Conservation (phyloP, 2,113 vertebrate genomes). For the Brachyhypopomus occidentalis region DNA sequence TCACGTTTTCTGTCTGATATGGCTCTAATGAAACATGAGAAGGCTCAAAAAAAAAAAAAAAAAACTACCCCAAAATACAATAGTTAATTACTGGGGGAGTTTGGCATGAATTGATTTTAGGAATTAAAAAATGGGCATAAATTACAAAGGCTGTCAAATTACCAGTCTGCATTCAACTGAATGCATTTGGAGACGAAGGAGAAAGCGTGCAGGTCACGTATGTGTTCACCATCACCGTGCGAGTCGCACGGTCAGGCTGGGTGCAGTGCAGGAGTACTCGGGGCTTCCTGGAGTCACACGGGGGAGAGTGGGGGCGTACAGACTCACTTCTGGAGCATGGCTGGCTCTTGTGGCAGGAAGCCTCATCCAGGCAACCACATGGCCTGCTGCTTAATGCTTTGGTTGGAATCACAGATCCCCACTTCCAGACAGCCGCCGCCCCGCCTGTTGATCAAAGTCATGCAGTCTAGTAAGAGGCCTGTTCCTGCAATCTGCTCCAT, state of each 20-base stretch:
- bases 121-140: slow-evolving; percentile 16
- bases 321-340: slow-evolving; percentile 75
- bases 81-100: not conserved
- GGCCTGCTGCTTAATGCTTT: slow-evolving; percentile 73
- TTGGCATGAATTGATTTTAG: not conserved
- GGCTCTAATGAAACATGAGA: not conserved
- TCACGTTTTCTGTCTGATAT: not conserved
- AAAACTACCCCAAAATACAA: not conserved
- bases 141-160: slow-evolving; percentile 14
- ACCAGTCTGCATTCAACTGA: slow-evolving; percentile 40
- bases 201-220: slow-evolving; percentile 35
- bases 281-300: slow-evolving; percentile 81
- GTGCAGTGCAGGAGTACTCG: slow-evolving; percentile 79
- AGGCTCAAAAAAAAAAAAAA: not conserved
- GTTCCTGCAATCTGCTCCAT: too few species aligned
- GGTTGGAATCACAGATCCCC: slow-evolving; percentile 81
- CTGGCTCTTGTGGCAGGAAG: slow-evolving; percentile 72
- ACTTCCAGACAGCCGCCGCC: slow-evolving; percentile 77
- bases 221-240: slow-evolving; percentile 41
- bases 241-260: slow-evolving; percentile 37
- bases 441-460: slow-evolving; percentile 63
- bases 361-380: slow-evolving; percentile 81
- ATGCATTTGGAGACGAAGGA: slow-evolving; percentile 46
- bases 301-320: slow-evolving; percentile 75
- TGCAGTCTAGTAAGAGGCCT: not conserved